These are phyloP conservation scores for Andricus quercusramuli DNA, from an alignment of 2,888 invertebrate genomes.

Conservation along the genomic window DNA sequence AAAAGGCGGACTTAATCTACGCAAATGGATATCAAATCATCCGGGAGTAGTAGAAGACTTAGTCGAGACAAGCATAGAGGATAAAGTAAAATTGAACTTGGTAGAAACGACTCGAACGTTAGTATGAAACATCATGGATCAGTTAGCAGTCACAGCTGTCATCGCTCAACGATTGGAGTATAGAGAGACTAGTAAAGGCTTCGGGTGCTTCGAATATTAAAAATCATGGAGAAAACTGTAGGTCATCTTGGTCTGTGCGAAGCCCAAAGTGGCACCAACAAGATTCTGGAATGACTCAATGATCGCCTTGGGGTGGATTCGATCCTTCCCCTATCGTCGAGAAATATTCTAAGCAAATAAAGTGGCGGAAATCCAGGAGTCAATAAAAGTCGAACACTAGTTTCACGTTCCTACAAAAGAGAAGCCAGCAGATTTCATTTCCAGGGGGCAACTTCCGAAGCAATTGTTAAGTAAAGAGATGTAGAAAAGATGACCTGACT, in stretches of 20 bases:
- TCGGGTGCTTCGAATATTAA: not conserved
- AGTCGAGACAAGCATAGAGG: not conserved
- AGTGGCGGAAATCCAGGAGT: conserved; percentile 49
- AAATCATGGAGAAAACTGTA: not conserved
- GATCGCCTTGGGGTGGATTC: conserved; percentile 50
- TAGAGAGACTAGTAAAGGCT: not conserved
- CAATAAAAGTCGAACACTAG: conserved; percentile 45
- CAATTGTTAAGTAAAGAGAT: not conserved
- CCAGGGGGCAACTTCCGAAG: conserved; percentile 28
- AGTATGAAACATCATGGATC: not conserved
- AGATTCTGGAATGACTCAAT: conserved; percentile 52
- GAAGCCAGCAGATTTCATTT: conserved; percentile 51
- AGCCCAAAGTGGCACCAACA: conserved; percentile 51
- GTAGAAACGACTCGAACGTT: not conserved
- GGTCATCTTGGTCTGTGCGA: conserved; percentile 45
- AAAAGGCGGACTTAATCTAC: too few relatives aligned
- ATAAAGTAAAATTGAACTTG: not conserved
- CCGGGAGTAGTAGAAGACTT: not conserved
- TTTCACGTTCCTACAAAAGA: conserved; percentile 44
- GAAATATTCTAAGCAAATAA: conserved; percentile 50
- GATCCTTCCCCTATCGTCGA: conserved; percentile 37
- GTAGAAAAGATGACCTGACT: not conserved
- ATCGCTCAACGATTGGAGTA: not conserved
- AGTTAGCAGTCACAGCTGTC: not conserved
- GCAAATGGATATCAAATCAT: not conserved